These are phyloP conservation scores for Triplophysa dalaica DNA, from an alignment of 2,113 vertebrate species.

Conservation along the genomic window DNA sequence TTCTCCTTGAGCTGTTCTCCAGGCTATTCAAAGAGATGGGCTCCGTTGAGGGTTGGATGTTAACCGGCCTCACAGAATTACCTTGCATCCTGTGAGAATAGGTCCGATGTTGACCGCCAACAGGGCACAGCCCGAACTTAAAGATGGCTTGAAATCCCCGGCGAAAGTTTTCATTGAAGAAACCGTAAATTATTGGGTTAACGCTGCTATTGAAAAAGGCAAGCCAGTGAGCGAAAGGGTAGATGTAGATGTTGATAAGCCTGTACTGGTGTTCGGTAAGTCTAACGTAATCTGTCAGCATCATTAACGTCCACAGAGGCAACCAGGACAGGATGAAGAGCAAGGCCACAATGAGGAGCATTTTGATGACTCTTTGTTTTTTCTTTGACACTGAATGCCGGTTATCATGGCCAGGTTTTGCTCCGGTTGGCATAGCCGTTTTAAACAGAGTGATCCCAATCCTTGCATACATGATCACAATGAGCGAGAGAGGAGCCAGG, in stretches of 20 bases:
- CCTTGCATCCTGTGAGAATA: constrained; percentile 69
- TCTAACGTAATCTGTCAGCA: constrained; percentile 87
- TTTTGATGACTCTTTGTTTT: constrained; percentile 86
- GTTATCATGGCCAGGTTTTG: constrained; percentile 71
- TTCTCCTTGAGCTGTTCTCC: constrained; percentile 62
- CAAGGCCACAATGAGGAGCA: constrained; percentile 84
- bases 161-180: constrained; percentile 89
- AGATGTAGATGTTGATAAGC: constrained; percentile 88
- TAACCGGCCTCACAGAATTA: constrained; percentile 73
- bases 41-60: constrained; percentile 61
- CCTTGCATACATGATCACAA: constrained; percentile 83
- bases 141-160: constrained; percentile 83
- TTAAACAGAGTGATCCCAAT: constrained; percentile 84
- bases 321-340: constrained; percentile 92
- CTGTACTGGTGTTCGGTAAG: constrained; percentile 76
- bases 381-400: constrained; percentile 77
- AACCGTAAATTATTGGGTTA: constrained; percentile 91
- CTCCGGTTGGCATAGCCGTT: constrained; percentile 54
- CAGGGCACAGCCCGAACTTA: constrained; percentile 76
- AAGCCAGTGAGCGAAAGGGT: constrained; percentile 91
- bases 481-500: constrained; percentile 83
- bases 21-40: constrained; percentile 74
- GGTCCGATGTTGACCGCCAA: constrained; percentile 58
- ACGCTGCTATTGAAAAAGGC: constrained; percentile 93
- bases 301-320: constrained; percentile 90